Base-by-base conservation (phyloP, 2,888 invertebrate genomes). In the Melinaea marsaeus region DNA sequence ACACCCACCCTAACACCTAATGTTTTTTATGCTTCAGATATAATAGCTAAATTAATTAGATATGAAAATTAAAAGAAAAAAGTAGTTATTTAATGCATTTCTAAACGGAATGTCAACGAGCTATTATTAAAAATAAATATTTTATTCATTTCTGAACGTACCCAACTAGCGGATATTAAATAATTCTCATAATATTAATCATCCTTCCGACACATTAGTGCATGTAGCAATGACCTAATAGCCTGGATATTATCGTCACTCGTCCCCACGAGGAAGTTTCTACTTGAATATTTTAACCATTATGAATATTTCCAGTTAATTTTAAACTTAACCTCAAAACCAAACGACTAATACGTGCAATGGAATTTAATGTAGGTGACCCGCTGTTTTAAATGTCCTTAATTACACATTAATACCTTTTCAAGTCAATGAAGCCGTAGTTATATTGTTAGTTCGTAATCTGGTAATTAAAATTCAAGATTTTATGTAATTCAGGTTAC, bases 361-460 rank as follows among this genome's bases (percentile, higher is more conserved):
- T 1, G 13, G 22, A 32, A 32, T 51, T 32, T 32, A 2, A 51
- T 51, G 4, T 51, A 9, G 51, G 51, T 51, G 9, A 11, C 51
- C 51, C 7, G 7, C 32, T 51, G 32, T 51, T 42, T 42, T 32
- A 7, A 37, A 58, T 57, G 46, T 63, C 51, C 22, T 34, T 48
- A 55, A 46, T 48, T 45, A 37, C 55, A 35, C 33, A 32, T 35
- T 63, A 63, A 61, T 61, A 45, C 55, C 32, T 45, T 59, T 59
- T 59, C 61, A 63, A 57, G 63, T 58, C 55, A 37, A 60, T 22
- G 66, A 66, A 66, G 63, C 63, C 66, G n/a, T 66, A 63, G 33
- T 6, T 22, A n/a, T 45, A 55, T 46, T 46, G 51, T 51, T 32
- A 51, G 32, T 34, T 37, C 35, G 55, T 65, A 58, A 65, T 65